Conservation (phyloP, 2,797 vertebrate species). For the Helarctos malayanus region DNA sequence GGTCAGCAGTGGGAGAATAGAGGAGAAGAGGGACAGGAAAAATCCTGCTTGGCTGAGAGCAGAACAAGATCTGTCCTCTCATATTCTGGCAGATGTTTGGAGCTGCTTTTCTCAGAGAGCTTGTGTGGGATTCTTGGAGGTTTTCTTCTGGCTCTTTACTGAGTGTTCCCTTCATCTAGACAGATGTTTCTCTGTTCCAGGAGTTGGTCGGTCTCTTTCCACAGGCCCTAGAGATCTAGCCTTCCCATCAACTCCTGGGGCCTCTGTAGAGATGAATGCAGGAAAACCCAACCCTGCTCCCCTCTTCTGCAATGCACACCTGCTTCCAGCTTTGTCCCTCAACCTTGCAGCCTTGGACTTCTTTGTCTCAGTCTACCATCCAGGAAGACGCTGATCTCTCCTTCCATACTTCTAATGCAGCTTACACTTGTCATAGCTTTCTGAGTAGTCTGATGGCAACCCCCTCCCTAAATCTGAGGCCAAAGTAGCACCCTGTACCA, state of each 20-base stretch:
- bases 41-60: neutral
- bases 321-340: neutral
- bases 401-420: neutral
- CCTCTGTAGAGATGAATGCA: neutral
- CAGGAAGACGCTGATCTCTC: neutral
- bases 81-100: neutral
- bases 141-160: neutral
- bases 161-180: neutral
- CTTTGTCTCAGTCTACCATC: neutral
- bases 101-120: neutral
- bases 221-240: neutral
- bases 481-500: neutral
- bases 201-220: neutral
- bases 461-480: neutral
- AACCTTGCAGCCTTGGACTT: accelerated
- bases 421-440: accelerated
- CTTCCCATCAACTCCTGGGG: neutral
- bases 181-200: neutral
- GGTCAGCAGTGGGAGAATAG: neutral
- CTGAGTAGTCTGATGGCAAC: neutral
- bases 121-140: neutral
- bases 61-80: neutral
- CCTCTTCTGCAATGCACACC: too few relatives aligned
- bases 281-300: neutral
- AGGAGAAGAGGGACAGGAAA: neutral